Percentiles rank a stretch among this genome's conserved stretches.
Evolutionary conservation across 2,888 invertebrate species (phyloP).

Genomic region (Chymomyza procnemis): DNA sequence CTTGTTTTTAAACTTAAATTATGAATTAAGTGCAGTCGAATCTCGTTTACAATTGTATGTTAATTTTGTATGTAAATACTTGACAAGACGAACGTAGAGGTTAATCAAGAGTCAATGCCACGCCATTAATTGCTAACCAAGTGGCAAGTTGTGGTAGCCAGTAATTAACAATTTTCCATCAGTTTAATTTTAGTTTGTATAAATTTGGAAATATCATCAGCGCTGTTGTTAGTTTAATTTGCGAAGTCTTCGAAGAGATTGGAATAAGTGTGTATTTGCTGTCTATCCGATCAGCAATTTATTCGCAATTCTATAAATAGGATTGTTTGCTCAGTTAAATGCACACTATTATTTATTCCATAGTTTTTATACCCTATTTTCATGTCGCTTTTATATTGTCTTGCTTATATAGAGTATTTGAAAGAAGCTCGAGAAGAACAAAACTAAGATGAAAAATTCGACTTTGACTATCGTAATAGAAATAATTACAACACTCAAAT

Average conservation of each 20-base stretch:
- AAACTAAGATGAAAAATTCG: no score
- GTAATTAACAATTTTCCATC: constrained; percentile 20
- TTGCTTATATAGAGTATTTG: no score
- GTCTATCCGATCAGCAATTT: no score
- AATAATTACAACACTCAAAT: no score
- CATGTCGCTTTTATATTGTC: no score
- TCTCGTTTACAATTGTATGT: constrained; percentile 1
- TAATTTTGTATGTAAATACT: constrained; percentile 10
- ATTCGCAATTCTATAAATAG: no score
- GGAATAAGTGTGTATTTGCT: no score
- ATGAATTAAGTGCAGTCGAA: constrained; percentile 37
- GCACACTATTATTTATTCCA: no score
- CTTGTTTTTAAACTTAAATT: constrained; percentile 39
- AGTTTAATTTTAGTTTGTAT: constrained; percentile 5
- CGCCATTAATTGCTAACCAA: neutral
- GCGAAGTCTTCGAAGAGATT: neutral
- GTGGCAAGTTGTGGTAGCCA: constrained; percentile 39
- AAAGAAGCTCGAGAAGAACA: no score
- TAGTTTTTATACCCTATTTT: no score
- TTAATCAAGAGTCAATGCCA: constrained; percentile 61
- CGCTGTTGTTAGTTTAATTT: neutral
- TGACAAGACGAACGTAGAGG: constrained; percentile 38
- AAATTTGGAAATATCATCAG: neutral
- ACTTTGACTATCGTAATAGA: no score
- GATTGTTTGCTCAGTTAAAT: no score